Conservation (phyloP, 2,797 vertebrate genomes). For the Threskiornis aethiopicus region DNA sequence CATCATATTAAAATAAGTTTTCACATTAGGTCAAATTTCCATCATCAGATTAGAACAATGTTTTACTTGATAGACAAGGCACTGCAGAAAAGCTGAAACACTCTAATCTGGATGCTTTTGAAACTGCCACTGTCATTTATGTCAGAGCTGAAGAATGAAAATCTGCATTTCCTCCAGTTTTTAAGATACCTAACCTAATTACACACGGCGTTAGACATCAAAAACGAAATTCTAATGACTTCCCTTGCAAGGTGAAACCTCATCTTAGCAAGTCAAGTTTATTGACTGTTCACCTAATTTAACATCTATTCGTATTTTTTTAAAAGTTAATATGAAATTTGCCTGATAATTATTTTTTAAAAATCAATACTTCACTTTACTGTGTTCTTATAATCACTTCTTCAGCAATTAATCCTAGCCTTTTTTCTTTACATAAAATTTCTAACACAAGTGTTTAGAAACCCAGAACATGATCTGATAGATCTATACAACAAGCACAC, state of each 20-base stretch:
- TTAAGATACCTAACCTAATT: not conserved
- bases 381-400: not conserved
- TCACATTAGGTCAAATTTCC: not conserved
- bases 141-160: not conserved
- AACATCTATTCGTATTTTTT: not conserved
- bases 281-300: not conserved
- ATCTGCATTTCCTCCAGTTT: not conserved
- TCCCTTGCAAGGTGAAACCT: not conserved
- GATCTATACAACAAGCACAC: not conserved
- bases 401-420: not conserved
- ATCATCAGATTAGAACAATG: not conserved
- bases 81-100: not conserved
- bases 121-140: not conserved
- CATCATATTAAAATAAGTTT: not conserved
- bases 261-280: not conserved
- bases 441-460: not conserved
- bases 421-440: not conserved
- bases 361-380: not conserved
- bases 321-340: not conserved
- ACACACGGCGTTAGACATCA: not conserved
- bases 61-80: not conserved
- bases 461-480: not conserved
- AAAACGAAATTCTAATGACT: not conserved
- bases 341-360: not conserved
- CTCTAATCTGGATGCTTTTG: not conserved